Base-by-base conservation (phyloP, 2,888 invertebrate species). In the Microchrysa polita region DNA sequence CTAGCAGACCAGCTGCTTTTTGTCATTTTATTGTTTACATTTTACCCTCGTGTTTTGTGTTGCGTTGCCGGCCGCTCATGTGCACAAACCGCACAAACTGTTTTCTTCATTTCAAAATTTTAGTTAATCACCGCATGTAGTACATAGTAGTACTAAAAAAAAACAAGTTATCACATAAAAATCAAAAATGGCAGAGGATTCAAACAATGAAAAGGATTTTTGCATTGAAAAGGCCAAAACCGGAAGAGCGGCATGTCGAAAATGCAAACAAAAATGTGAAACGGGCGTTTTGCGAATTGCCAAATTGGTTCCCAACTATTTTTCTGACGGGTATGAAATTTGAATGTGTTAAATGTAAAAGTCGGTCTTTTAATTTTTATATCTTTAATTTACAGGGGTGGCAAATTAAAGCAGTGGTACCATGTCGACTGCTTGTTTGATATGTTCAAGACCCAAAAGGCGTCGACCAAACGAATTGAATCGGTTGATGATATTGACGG, bases 401-500 rank as follows among this genome's bases (percentile, higher is more conserved):
- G 89, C 0, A 90, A 90, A 79, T 94, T 96, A 93, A 96, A 95
- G 82, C 89, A 89, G 77, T 96, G 94, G 93, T 89, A 91, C 82
- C 96, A 96, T 80, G 85, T 93, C 0, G 86, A 89, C 74, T 96
- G 96, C 79, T 84, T 96, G 5, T 92, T 95, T 87, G 92, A 94
- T 81, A 88, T 89, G 16, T 91, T 96, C 77, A 85, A 90, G 52
- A 91, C 91, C 80, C 95, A 96, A 79, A 86, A 95, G 71, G 91
- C 92, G 0, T 89, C 92, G 0, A 96, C 96, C 0, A 93, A 92
- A 84, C 89, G 92, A 74, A 92, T 96, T 75, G 93, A 94, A 78
- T 88, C 90, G 5, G 88, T 90, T 1, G 91, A 91, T 75, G 95
- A 96, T 79, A 87, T 96, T 23, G 92, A 91, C 67, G 94, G 93